Conservation (phyloP, 2,797 vertebrate species). For the Rhabdomys pumilio region DNA sequence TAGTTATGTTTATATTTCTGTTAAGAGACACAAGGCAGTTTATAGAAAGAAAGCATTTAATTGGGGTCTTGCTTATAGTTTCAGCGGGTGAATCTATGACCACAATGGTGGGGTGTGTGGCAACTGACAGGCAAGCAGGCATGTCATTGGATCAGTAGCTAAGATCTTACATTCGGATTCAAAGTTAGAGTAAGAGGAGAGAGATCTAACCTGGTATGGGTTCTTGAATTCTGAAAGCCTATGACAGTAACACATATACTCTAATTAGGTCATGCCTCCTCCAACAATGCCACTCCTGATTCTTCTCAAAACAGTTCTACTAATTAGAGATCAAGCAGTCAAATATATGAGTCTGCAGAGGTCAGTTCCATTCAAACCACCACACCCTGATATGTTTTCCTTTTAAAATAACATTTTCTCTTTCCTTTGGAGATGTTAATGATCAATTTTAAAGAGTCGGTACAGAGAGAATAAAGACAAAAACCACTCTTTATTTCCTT, state of each 20-base stretch:
- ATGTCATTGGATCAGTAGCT: not conserved
- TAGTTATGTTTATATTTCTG: not conserved
- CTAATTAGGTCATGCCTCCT: not conserved
- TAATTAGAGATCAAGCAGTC: not conserved
- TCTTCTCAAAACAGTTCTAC: not conserved
- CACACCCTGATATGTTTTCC: not conserved
- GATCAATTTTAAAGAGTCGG: not conserved
- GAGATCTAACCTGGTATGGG: not conserved
- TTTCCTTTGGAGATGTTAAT: not conserved
- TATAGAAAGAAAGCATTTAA: not conserved
- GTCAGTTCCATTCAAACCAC: no score
- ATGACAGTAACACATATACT: not conserved
- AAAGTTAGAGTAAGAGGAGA: no score
- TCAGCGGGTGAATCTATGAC: not conserved
- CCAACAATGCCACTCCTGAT: not conserved
- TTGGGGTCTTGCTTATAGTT: not conserved
- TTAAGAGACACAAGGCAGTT: not conserved
- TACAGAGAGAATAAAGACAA: not conserved
- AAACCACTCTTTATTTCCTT: not conserved
- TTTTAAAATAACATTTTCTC: not conserved
- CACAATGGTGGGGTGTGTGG: not conserved
- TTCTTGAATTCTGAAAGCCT: not conserved
- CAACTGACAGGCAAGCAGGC: not conserved
- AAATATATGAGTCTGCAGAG: not conserved
- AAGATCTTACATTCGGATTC: not conserved